Evolutionary conservation across 2,113 vertebrate species (phyloP).

Genomic region (Lepus europaeus): DNA sequence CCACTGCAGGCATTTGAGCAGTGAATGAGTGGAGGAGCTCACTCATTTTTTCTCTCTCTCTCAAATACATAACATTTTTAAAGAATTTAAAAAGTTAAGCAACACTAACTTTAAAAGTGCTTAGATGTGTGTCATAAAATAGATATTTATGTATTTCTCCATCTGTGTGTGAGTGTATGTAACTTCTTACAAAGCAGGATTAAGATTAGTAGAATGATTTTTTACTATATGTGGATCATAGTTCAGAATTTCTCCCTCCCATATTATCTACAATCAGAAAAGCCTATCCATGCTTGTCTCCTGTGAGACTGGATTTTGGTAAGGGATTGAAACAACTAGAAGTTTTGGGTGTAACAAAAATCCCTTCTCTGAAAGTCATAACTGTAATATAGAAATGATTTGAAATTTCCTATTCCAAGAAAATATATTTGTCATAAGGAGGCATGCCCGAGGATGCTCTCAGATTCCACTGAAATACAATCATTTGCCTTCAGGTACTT

Average conservation of each 20-base stretch:
- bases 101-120: not conserved
- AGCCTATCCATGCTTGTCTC: not conserved
- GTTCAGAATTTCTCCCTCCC: not conserved
- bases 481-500: not conserved
- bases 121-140: not conserved
- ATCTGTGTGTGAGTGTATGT: not conserved
- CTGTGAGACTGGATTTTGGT: not conserved
- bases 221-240: not conserved
- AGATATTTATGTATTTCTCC: not conserved
- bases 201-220: not conserved
- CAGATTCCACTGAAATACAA: not conserved
- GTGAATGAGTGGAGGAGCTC: too few relatives aligned
- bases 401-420: not conserved
- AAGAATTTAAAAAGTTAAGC: not conserved
- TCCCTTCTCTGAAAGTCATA: constrained; percentile 21
- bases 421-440: not conserved
- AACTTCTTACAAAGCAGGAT: not conserved
- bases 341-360: not conserved
- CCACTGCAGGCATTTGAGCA: too few relatives aligned
- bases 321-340: not conserved
- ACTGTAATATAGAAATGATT: constrained; percentile 15
- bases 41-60: too few relatives aligned
- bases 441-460: not conserved
- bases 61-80: too few relatives aligned
- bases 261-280: not conserved